Evolutionary conservation across 2,113 vertebrate species (phyloP).

Genomic region (Hippocampus abdominalis): DNA sequence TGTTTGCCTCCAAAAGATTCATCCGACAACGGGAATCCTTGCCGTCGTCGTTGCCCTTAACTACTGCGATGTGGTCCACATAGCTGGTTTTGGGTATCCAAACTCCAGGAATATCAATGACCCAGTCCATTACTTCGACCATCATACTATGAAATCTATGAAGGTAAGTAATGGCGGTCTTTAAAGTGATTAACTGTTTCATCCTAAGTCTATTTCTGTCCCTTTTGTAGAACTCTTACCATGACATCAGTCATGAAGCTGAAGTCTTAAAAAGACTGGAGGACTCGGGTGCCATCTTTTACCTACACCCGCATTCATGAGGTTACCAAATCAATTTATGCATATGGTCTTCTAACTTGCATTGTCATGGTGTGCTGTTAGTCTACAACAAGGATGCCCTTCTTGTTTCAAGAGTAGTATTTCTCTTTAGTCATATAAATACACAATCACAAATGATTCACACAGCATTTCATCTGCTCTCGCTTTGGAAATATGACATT

Average conservation of each 20-base stretch:
- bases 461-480: neutral
- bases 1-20: constrained; percentile 69
- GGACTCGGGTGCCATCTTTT: constrained; percentile 61
- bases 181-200: neutral
- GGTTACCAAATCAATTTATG: neutral
- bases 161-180: constrained; percentile 62
- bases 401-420: neutral
- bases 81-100: constrained; percentile 92
- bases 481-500: constrained; percentile 31
- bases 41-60: constrained; percentile 89
- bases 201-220: neutral
- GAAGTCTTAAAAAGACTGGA: constrained; percentile 68
- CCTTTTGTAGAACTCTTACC: constrained; percentile 65
- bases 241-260: constrained; percentile 69
- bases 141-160: constrained; percentile 86
- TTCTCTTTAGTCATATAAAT: neutral
- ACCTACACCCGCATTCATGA: constrained; percentile 67
- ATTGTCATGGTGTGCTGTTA: neutral
- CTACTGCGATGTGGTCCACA: constrained; percentile 87
- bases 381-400: too few relatives aligned
- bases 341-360: neutral
- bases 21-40: constrained; percentile 84
- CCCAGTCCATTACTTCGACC: constrained; percentile 89
- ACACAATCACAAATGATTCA: neutral
- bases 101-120: constrained; percentile 68